Evolutionary conservation across 2,888 invertebrate species (phyloP).

Genomic region (Eueremaeus valkanovi): DNA sequence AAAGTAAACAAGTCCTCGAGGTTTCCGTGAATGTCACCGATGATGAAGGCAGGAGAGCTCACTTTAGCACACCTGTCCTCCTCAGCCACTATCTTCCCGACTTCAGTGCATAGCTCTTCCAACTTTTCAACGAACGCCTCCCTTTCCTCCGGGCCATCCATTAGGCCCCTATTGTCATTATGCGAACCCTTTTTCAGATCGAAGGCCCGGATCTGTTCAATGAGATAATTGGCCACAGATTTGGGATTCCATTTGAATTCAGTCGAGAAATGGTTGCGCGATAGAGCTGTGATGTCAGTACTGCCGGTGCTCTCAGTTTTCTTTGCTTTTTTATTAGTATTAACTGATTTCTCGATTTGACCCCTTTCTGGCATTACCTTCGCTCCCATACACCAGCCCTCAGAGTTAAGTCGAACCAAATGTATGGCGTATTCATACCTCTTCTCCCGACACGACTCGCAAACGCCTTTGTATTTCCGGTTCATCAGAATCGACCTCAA

Average conservation of each 20-base stretch:
- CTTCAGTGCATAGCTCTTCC: neutral
- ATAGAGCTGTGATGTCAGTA: neutral
- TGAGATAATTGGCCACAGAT: neutral
- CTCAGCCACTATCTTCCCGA: neutral
- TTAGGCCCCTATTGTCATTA: neutral
- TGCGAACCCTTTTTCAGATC: neutral
- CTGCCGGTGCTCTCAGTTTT: neutral
- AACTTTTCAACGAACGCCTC: neutral
- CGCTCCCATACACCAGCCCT: no score
- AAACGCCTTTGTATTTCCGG: conserved; percentile 28
- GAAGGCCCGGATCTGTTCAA: neutral
- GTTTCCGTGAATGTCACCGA: conserved; percentile 73
- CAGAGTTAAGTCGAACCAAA: conserved; percentile 44
- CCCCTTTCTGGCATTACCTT: no score
- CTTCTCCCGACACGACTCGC: conserved; percentile 23
- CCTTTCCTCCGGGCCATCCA: neutral
- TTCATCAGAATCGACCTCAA: neutral
- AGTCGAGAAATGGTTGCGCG: conserved; percentile 12
- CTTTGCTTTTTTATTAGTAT: neutral
- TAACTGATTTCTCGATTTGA: no score
- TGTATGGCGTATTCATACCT: conserved; percentile 25
- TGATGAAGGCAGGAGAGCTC: conserved; percentile 59
- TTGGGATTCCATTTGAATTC: neutral
- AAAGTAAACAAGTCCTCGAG: conserved; percentile 64
- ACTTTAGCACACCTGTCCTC: conserved; percentile 49